Evolutionary conservation across 2,797 vertebrate genomes (phyloP).

Genomic region (Anisognathus igniventris): DNA sequence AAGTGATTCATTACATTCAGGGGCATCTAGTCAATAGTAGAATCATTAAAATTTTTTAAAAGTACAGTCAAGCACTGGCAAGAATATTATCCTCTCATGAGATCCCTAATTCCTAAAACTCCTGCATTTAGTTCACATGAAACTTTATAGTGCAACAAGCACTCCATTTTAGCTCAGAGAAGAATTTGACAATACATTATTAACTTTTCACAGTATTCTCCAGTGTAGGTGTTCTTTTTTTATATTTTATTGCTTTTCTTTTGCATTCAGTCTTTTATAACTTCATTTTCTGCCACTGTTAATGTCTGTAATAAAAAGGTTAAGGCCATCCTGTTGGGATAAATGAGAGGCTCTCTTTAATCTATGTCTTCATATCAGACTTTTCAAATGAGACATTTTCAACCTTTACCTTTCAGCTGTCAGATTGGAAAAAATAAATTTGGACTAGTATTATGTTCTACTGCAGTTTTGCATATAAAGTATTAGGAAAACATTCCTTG

Average conservation of each 20-base stretch:
- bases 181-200: background rate
- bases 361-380: background rate
- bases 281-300: background rate
- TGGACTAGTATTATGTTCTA: background rate
- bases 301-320: background rate
- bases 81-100: background rate
- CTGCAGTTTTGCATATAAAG: background rate
- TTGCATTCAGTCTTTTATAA: background rate
- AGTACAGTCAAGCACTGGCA: background rate
- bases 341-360: background rate
- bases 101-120: background rate
- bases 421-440: background rate
- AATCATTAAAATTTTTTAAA: background rate
- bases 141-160: background rate
- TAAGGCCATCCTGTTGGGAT: background rate
- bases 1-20: conserved; percentile 5
- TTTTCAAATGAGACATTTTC: background rate
- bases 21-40: background rate
- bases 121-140: background rate
- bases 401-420: background rate
- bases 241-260: background rate
- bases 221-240: background rate
- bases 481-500: background rate
- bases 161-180: background rate
- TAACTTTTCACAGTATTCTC: background rate